Evolutionary conservation across 1,140 invertebrate species (phyloP), one percentile per base, ranked within the genome.

Genomic region (Eupristina koningsbergeri): DNA sequence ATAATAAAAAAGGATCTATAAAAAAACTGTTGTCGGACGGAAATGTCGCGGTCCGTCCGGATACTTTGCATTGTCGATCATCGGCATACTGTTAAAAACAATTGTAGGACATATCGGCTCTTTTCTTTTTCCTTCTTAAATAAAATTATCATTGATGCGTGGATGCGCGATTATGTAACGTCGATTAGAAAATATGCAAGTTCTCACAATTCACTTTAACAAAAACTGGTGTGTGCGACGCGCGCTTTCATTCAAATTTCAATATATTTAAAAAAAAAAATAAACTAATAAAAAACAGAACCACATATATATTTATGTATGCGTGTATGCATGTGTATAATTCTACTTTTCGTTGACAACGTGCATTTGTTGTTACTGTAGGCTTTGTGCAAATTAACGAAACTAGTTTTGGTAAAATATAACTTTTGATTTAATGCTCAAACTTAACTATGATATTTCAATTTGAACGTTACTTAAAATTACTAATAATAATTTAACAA

Each of bases 1-100:
- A 67, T 69, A 81, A 61, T 85, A 85, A 85, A 85, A 85, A 81
- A 85, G 71, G 64, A 81, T 85, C 79, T 85, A 81, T 84, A 85
- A 85, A 76, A 84, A 81, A 80, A 84, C 73, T 69, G 58, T n/a
- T 31, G 63, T 71, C 34, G 79, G 84, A 81, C 79, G 84, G 84
- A 85, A 81, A 85, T 74, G 39, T 71, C 84, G 45, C 79, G n/a
- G 36, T 81, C 79, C 74, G 79, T 78, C 79, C 84, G 31, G 73
- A 78, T 81, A 81, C 71, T 85, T 76, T 84, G 50, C 75, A 80
- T 71, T 64, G 71, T 78, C 83, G 78, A 67, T 13, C 63, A 77
- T 77, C 63, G 74, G 74, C 84, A 81, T 85, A 84, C 76, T 84
- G 67, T 84, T 84, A 84, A 84, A 84, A 84, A 84, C 83, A 80